Evolutionary conservation across 2,113 vertebrate species (phyloP).

Genomic region (Eubucco bourcierii): DNA sequence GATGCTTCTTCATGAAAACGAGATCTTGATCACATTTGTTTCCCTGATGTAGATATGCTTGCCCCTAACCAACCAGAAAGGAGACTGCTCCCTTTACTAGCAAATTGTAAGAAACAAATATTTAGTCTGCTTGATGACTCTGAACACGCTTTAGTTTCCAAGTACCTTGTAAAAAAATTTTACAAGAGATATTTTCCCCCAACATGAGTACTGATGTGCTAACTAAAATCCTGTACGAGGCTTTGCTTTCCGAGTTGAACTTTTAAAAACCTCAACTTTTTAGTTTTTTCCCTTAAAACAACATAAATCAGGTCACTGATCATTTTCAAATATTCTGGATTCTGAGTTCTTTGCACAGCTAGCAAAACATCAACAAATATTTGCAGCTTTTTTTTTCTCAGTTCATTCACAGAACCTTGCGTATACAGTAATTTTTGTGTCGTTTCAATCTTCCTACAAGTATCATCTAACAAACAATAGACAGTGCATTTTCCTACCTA

Average conservation of each 20-base stretch:
- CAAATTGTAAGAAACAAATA: background rate
- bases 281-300: background rate
- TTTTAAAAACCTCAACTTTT: background rate
- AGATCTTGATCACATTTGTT: background rate
- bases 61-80: background rate
- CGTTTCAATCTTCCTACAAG: slow-evolving; percentile 25
- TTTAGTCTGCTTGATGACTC: background rate
- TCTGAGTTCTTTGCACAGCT: background rate
- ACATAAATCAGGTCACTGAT: background rate
- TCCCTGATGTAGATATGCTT: background rate
- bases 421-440: background rate
- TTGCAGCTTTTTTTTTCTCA: background rate
- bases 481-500: slow-evolving; percentile 82
- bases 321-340: background rate
- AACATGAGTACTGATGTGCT: background rate
- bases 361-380: background rate
- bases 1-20: background rate
- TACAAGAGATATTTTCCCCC: background rate
- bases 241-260: background rate
- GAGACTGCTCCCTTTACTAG: background rate
- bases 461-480: slow-evolving; percentile 51
- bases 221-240: background rate
- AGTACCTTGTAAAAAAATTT: background rate
- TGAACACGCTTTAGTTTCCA: background rate
- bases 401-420: background rate